Evolutionary conservation across 2,888 invertebrate species (phyloP), one percentile per base, ranked within the genome.

Genomic region (Emmelina monodactyla): DNA sequence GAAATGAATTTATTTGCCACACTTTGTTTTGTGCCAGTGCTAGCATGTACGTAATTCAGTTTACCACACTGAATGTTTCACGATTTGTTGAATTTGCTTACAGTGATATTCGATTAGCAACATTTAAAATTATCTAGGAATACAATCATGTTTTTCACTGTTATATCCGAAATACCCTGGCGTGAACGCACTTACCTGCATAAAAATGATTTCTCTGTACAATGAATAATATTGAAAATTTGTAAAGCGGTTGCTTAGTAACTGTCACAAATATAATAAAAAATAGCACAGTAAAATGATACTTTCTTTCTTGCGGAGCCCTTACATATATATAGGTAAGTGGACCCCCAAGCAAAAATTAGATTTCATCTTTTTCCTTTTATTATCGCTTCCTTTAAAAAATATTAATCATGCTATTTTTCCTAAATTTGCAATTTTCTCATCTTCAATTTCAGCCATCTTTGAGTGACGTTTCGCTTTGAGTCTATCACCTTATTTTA

Each of bases 251-350:
- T n/a, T 64, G 52, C 46, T 57, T 68, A 64, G 67, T 64, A 47
- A 61, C 45, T 45, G 50, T 58, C 59, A 61, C 62, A 51, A 56
- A 49, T 33, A 46, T 59, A 56, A 62, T 62, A 62, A 64, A 64
- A 62, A 58, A 62, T 57, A 73, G 78, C 79, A 78, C 78, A 73
- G 75, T 79, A 70, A 73, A 78, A 58, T 69, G 76, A n/a, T 78
- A 71, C 61, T 78, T 79, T 78, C 62, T 78, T 79, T 79, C 76
- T 79, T 79, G 79, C 79, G 79, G 79, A 79, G 79, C 73, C 78
- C 78, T 76, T 78, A 72, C 75, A 70, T 78, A 76, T 72, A 64
- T 55, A 62, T 76, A 76, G 79, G 79, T 79, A 71, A 79, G 79
- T 79, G 71, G 72, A 73, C 53, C 67, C 68, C 68, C 64, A 61